Percentiles rank a stretch among this genome's conserved stretches.
Evolutionary conservation across 1,140 invertebrate species (phyloP).

Genomic region (Heliconius hewitsoni): DNA sequence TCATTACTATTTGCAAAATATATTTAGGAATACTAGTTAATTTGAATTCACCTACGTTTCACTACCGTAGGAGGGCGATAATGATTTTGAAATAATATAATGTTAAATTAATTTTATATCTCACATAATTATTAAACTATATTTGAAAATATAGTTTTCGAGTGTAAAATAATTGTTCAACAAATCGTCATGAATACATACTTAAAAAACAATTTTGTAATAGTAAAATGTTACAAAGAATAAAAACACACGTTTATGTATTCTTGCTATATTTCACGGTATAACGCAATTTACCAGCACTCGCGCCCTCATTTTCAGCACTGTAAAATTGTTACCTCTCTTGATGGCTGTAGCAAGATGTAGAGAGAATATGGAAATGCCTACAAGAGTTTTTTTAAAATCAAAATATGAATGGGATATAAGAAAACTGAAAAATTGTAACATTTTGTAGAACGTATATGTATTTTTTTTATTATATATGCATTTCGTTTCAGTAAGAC

Average conservation of each 20-base stretch:
- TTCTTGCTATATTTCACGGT: slow-evolving; percentile 45
- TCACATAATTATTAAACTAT: background rate
- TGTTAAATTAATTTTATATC: no score
- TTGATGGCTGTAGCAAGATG: slow-evolving; percentile 38
- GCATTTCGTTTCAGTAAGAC: background rate
- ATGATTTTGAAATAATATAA: no score
- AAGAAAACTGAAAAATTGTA: background rate
- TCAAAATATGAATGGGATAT: background rate
- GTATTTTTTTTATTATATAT: background rate
- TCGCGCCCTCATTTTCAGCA: slow-evolving; percentile 54
- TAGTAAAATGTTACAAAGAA: slow-evolving; percentile 43
- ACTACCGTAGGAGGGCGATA: no score
- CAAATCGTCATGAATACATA: slow-evolving; percentile 37
- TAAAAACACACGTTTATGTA: slow-evolving; percentile 40
- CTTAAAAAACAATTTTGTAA: slow-evolving; percentile 37
- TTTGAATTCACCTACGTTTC: no score
- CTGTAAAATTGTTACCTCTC: slow-evolving; percentile 53
- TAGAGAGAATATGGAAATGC: slow-evolving; percentile 16
- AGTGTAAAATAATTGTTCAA: slow-evolving; percentile 30
- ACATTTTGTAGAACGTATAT: background rate
- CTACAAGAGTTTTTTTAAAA: background rate
- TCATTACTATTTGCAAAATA: background rate
- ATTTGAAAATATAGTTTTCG: background rate
- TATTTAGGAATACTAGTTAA: background rate
- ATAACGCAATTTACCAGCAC: slow-evolving; percentile 57